Conservation (phyloP, 2,888 invertebrate genomes). For the Aspidiotus rigidus region DNA sequence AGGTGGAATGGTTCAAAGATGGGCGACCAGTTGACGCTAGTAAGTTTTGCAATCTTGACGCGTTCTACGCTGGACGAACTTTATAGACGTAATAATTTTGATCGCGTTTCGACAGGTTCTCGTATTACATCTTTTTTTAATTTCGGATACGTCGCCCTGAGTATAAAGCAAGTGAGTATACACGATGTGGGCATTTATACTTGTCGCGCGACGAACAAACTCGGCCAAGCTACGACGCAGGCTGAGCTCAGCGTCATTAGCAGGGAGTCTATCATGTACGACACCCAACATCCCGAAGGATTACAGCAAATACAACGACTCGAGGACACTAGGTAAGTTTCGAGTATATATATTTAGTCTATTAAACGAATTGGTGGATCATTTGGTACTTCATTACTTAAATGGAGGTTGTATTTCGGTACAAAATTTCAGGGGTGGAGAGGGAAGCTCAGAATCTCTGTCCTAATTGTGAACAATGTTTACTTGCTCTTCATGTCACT, state of each 20-base stretch:
- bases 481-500: too few species aligned
- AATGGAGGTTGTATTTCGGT: too few species aligned
- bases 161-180: constrained; percentile 79
- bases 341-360: not conserved
- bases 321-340: constrained; percentile 55
- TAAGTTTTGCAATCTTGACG: constrained; percentile 41
- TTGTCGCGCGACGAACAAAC: constrained; percentile 75
- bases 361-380: not conserved
- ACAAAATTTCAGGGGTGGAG: too few species aligned
- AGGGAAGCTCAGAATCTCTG: too few species aligned
- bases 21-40: constrained; percentile 83
- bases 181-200: constrained; percentile 85
- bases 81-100: too few species aligned
- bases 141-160: constrained; percentile 88
- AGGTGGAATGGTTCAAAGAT: constrained; percentile 88
- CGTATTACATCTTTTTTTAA: constrained; percentile 81
- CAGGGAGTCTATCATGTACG: constrained; percentile 74
- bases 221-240: constrained; percentile 74
- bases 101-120: constrained; percentile 48
- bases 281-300: constrained; percentile 86
- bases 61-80: not conserved
- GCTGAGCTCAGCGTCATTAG: constrained; percentile 76
- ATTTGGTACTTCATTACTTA: too few species aligned
- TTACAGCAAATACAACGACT: constrained; percentile 82
- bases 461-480: too few species aligned